These are phyloP conservation scores for Lymantria monacha DNA, from an alignment of 2,888 invertebrate genomes.

Conservation along the genomic window DNA sequence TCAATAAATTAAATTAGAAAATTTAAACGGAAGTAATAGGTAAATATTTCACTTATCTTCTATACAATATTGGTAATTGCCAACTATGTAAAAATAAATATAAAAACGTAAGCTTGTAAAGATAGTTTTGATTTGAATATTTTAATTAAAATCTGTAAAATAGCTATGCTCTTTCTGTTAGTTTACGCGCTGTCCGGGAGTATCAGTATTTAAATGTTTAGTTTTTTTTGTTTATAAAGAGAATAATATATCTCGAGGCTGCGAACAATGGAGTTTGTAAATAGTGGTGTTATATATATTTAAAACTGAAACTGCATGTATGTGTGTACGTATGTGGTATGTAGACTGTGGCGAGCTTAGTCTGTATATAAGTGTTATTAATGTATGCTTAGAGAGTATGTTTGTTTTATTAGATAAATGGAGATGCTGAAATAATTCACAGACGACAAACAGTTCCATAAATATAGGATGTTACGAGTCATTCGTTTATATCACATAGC, in stretches of 20 bases:
- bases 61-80: no score
- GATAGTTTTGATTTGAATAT: no score
- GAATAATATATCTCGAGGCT: conserved; percentile 43
- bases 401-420: conserved; percentile 46
- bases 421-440: conserved; percentile 33
- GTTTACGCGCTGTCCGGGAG: conserved; percentile 16
- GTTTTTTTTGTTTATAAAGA: conserved; percentile 33
- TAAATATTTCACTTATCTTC: no score
- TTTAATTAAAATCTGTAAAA: no score
- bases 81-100: no score
- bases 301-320: conserved; percentile 42
- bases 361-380: conserved; percentile 67
- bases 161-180: no score
- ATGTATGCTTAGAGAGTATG: conserved; percentile 60
- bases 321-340: conserved; percentile 45
- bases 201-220: conserved; percentile 44
- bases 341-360: conserved; percentile 64
- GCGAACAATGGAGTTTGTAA: conserved; percentile 40
- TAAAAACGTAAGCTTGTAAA: no score
- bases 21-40: no score
- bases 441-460: conserved; percentile 6
- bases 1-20: no score
- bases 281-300: conserved; percentile 45
- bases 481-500: conserved; percentile 15
- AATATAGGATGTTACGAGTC: conserved; percentile 9